Conservation (phyloP, 2,888 invertebrate genomes). For the Eupithecia subumbrata region DNA sequence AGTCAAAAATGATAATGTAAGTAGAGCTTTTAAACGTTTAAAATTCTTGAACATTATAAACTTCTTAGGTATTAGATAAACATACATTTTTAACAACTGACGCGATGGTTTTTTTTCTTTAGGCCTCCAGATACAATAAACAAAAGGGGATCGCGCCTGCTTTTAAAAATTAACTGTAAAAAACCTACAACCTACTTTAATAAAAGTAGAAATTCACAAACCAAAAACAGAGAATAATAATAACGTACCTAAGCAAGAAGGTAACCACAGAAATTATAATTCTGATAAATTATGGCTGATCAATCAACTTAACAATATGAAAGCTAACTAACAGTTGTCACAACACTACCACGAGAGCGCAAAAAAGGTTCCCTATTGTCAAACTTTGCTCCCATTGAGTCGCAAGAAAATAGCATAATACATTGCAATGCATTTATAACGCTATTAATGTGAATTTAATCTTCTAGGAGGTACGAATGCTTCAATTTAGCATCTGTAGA, state of each 20-base stretch:
- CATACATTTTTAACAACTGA: no score
- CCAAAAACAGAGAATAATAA: no score
- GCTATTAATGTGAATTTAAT: slow-evolving; percentile 29
- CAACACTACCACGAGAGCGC: slow-evolving; percentile 48
- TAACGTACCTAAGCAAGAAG: background rate
- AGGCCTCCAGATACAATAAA: no score
- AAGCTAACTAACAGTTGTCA: slow-evolving; percentile 57
- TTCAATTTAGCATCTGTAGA: slow-evolving; percentile 33
- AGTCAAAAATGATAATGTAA: no score
- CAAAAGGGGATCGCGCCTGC: no score
- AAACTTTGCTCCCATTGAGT: slow-evolving; percentile 37
- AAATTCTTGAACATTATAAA: background rate
- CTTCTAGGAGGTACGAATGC: slow-evolving; percentile 21
- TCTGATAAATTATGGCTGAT: slow-evolving; percentile 54
- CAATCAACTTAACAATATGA: slow-evolving; percentile 55
- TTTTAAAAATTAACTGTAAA: no score
- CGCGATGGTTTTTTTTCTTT: no score
- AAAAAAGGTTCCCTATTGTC: slow-evolving; percentile 43
- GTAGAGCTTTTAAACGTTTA: background rate
- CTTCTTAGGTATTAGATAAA: background rate
- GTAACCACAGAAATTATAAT: background rate
- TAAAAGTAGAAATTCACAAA: background rate
- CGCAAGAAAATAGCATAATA: slow-evolving; percentile 25
- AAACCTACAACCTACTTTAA: background rate
- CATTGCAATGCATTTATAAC: slow-evolving; percentile 36